These are phyloP conservation scores for Remorina albescens DNA, from an alignment of 2,797 vertebrate genomes.

Conservation along the genomic window DNA sequence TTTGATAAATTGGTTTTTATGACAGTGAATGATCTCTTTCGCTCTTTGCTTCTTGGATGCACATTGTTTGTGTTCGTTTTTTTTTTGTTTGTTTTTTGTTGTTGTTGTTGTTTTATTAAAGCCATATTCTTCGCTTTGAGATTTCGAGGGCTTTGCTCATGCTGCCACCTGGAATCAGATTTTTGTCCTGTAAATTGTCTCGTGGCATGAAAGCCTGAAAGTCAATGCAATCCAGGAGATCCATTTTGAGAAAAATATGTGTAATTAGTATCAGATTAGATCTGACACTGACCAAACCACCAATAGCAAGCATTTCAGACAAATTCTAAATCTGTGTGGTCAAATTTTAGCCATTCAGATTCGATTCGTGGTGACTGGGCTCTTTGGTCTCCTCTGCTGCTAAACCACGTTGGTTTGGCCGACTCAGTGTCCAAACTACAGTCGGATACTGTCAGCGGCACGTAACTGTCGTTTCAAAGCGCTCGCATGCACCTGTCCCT, in stretches of 20 bases:
- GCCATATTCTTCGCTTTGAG: slow-evolving; percentile 83
- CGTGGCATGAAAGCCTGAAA: not conserved
- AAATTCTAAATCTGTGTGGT: not conserved
- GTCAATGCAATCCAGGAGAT: not conserved
- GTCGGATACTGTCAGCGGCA: not conserved
- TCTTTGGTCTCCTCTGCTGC: not conserved
- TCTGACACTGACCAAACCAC: not conserved
- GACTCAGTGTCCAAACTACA: not conserved
- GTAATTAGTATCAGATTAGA: too few species aligned
- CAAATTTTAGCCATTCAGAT: not conserved
- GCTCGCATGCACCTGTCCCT: not conserved
- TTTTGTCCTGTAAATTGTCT: slow-evolving; percentile 9
- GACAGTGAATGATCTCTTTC: slow-evolving; percentile 31
- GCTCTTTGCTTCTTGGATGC: slow-evolving; percentile 86
- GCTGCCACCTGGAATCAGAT: slow-evolving; percentile 43
- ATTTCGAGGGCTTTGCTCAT: slow-evolving; percentile 45
- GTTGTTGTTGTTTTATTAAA: slow-evolving; percentile 69
- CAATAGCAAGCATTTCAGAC: not conserved
- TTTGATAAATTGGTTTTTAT: slow-evolving; percentile 20
- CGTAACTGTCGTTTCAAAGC: not conserved
- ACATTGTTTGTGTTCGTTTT: slow-evolving; percentile 59
- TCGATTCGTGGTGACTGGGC: not conserved
- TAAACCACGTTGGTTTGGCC: not conserved
- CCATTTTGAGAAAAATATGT: not conserved
- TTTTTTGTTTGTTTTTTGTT: not conserved